Percentiles rank a stretch among this genome's conserved stretches.
Evolutionary conservation across 2,113 vertebrate species (phyloP).

Genomic region (Siniperca knerii): DNA sequence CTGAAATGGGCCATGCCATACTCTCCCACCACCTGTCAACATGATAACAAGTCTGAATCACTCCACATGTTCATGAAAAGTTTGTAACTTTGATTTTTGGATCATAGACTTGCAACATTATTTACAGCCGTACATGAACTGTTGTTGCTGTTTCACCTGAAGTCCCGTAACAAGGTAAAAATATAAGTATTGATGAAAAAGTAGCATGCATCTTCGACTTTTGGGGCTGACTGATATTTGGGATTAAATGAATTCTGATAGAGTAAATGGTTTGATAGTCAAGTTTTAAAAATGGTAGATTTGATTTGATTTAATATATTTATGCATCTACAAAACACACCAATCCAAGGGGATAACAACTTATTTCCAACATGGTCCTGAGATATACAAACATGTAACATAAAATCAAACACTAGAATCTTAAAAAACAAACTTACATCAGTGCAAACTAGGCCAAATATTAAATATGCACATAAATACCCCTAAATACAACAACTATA

Average conservation of each 20-base stretch:
- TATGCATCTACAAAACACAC: neutral
- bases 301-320: neutral
- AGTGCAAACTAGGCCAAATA: neutral
- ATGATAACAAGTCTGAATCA: conserved; percentile 2
- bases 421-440: neutral
- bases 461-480: neutral
- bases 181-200: neutral
- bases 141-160: neutral
- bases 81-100: neutral
- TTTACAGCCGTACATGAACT: neutral
- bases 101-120: neutral
- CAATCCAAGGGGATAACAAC: neutral
- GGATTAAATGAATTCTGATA: neutral
- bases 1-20: conserved; percentile 95
- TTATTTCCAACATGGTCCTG: neutral
- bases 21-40: conserved; percentile 88
- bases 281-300: neutral
- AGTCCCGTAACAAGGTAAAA: neutral
- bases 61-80: neutral
- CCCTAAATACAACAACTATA: neutral
- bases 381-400: neutral
- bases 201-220: neutral
- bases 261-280: neutral
- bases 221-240: neutral
- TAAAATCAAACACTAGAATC: no score